Conservation (phyloP, 2,113 vertebrate species). For the Equus quagga region DNA sequence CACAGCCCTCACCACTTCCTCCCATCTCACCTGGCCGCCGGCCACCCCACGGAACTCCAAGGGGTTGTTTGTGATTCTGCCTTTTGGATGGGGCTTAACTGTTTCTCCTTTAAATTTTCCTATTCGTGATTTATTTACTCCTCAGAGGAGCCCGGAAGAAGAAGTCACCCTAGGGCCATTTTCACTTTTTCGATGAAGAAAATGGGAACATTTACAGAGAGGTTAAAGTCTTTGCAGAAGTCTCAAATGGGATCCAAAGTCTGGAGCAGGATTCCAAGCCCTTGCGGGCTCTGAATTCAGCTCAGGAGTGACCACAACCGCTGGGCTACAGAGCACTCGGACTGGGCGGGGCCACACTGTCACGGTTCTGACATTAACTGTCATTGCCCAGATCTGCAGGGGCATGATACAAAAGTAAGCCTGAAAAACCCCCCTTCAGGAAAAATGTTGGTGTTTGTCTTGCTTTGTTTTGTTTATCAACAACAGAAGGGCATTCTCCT, state of each 20-base stretch:
- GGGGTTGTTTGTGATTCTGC: background rate
- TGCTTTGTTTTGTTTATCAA: no score
- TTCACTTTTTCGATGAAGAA: background rate
- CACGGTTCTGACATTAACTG: background rate
- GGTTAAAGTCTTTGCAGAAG: background rate
- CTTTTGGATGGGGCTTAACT: rapidly evolving
- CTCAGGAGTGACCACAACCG: background rate
- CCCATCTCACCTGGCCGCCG: background rate
- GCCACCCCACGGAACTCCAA: rapidly evolving
- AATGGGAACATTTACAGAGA: background rate
- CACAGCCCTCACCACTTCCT: no score
- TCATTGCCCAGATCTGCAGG: no score
- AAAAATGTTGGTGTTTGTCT: rapidly evolving
- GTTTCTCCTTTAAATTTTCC: background rate
- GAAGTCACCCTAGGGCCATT: rapidly evolving
- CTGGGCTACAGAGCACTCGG: rapidly evolving
- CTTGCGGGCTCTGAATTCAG: background rate
- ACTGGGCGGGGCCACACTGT: rapidly evolving
- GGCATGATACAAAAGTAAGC: rapidly evolving
- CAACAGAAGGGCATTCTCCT: background rate
- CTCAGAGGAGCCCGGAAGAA: background rate
- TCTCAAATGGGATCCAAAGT: background rate
- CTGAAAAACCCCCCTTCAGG: background rate
- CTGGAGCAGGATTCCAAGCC: background rate
- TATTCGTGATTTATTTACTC: no score